Evolutionary conservation across 1,140 invertebrate genomes (phyloP), one percentile per base, ranked within the genome.

Genomic region (Dufourea novaeangliae): DNA sequence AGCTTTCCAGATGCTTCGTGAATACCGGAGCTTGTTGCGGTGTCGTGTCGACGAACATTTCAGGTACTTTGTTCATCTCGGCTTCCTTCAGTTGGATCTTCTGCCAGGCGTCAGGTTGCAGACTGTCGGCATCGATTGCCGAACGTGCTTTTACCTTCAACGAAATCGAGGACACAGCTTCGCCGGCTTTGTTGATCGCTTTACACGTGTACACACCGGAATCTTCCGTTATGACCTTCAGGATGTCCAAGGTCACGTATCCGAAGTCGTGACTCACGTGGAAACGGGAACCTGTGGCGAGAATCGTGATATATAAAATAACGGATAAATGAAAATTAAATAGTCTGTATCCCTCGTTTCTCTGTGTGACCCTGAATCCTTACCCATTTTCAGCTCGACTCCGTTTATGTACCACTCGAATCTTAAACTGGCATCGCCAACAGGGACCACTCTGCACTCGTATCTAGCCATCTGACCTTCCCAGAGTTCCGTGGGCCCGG

Each of bases 371-470:
- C 52, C 44, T 41, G 20, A n/a, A 22, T 29, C 86, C 93, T 90
- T 93, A 95, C 96, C 97, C 95, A 97, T 95, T 94, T 98, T 96
- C 69, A 98, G 93, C 94, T 97, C 96, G 22, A 98, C 94, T 80
- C 98, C 98, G 89, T 99, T 99, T 59, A 98, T 95, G 86, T 96
- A 98, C 98, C 98, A 99, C 92, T 98, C 97, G 83, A 98, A 98
- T 86, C 95, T 94, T 56, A 99, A 92, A 84, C 95, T 97, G 14
- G 97, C 94, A 93, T 99, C 98, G 10, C 98, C 98, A 75, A 98
- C 97, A 46, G 98, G 98, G 32, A 98, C 96, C n/a, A 99, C 97
- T 57, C 97, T 94, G 78, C 97, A 98, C 93, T 99, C 98, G 90
- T 99, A 99, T 92, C 98, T 98, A 78, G 98, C 98, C 80, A 97